These are phyloP conservation scores for Sinotaia quadrata DNA, from an alignment of 2,888 invertebrate genomes.

Conservation along the genomic window DNA sequence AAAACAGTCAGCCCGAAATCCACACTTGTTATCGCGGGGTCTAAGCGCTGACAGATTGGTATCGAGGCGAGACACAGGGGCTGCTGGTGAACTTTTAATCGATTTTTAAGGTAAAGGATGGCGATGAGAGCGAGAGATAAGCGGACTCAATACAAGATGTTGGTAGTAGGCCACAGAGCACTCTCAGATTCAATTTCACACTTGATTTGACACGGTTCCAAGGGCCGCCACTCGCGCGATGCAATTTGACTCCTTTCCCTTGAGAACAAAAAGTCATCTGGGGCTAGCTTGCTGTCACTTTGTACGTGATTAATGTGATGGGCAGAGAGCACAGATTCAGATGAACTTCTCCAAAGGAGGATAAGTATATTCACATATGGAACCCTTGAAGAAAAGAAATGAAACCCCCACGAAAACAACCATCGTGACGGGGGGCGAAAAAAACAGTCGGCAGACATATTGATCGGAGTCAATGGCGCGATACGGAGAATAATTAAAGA, in stretches of 20 bases:
- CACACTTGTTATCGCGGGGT: not conserved
- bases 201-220: not conserved
- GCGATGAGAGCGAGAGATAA: constrained; percentile 1
- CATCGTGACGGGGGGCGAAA: too few species aligned
- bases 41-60: not conserved
- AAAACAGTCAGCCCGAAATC: constrained; percentile 3
- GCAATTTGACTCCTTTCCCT: not conserved
- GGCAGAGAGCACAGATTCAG: too few species aligned
- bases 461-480: too few species aligned
- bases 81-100: not conserved
- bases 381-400: too few species aligned
- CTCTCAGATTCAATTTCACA: constrained; percentile 2
- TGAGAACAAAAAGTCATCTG: too few species aligned
- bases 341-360: too few species aligned
- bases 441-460: too few species aligned
- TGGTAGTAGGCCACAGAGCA: not conserved
- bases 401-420: too few species aligned
- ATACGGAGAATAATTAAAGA: too few species aligned
- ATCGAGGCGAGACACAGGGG: not conserved
- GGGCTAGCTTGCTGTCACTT: too few species aligned
- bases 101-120: not conserved
- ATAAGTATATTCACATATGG: too few species aligned
- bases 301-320: too few species aligned
- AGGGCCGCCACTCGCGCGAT: not conserved
- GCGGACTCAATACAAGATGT: not conserved